Conservation (phyloP, 2,113 vertebrate species). For the Protobothrops mucrosquamatus region DNA sequence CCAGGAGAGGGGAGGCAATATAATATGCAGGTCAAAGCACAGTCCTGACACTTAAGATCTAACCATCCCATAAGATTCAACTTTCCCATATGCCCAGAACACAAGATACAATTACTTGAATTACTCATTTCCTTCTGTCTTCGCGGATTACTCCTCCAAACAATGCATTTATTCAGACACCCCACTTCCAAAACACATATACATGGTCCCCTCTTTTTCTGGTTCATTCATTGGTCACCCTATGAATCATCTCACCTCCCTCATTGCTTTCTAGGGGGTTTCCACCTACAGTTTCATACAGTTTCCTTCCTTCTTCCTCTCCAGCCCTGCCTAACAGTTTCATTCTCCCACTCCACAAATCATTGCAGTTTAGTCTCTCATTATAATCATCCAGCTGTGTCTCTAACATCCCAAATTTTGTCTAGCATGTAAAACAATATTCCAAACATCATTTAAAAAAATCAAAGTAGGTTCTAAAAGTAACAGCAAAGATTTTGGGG, state of each 20-base stretch:
- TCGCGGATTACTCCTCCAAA: neutral
- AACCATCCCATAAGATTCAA: neutral
- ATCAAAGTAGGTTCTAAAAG: neutral
- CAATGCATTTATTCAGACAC: neutral
- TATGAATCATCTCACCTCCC: neutral
- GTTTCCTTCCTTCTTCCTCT: neutral
- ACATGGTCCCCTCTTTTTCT: neutral
- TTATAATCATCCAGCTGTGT: neutral
- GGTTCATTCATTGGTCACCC: neutral
- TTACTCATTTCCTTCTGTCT: neutral
- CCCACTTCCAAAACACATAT: neutral
- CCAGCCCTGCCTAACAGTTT: neutral
- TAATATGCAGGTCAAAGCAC: neutral
- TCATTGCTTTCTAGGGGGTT: neutral
- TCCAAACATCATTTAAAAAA: neutral
- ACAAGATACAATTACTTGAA: neutral
- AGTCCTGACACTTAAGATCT: neutral
- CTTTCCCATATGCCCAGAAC: neutral
- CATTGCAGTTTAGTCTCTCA: neutral
- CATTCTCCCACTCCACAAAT: neutral
- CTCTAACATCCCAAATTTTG: neutral
- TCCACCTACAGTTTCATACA: neutral
- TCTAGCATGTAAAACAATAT: neutral
- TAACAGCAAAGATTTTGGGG: neutral
- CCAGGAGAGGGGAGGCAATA: neutral